phyloP scores from a whole-genome alignment of 92 coral and sea anemone species.

The Desmophyllum pertusum region DNA sequence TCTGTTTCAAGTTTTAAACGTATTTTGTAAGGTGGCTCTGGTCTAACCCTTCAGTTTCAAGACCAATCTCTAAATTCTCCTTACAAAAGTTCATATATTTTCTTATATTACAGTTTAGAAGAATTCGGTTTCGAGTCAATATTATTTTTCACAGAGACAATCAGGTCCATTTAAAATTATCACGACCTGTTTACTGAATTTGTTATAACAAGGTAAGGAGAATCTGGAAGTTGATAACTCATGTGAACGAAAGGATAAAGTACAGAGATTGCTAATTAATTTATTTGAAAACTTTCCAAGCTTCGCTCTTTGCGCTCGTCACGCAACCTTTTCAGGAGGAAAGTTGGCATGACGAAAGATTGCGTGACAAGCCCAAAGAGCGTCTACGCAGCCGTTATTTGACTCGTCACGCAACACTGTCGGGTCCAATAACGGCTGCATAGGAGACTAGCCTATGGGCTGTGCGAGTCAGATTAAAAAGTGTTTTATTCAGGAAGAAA shows the following conservation, averaged over 20 bases:
- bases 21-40: not conserved
- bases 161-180: not conserved
- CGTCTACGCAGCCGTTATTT: too few relatives aligned
- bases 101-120: not conserved
- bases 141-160: not conserved
- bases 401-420: too few relatives aligned
- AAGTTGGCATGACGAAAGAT: too few relatives aligned
- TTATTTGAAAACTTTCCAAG: not conserved
- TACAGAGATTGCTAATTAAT: not conserved
- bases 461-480: not conserved
- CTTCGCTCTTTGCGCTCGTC: too few relatives aligned
- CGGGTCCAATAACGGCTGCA: not conserved
- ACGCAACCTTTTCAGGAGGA: too few relatives aligned
- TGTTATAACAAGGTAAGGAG: not conserved
- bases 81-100: not conserved
- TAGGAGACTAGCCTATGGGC: not conserved
- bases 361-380: too few relatives aligned
- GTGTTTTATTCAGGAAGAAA: not conserved
- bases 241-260: not conserved
- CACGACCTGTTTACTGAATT: not conserved
- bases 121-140: not conserved
- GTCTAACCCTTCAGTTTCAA: not conserved
- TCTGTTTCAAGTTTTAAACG: not conserved
- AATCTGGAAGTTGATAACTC: not conserved
- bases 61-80: not conserved